Evolutionary conservation across 2,113 vertebrate species (phyloP), one percentile per base, ranked within the genome.

Genomic region (Cariama cristata): DNA sequence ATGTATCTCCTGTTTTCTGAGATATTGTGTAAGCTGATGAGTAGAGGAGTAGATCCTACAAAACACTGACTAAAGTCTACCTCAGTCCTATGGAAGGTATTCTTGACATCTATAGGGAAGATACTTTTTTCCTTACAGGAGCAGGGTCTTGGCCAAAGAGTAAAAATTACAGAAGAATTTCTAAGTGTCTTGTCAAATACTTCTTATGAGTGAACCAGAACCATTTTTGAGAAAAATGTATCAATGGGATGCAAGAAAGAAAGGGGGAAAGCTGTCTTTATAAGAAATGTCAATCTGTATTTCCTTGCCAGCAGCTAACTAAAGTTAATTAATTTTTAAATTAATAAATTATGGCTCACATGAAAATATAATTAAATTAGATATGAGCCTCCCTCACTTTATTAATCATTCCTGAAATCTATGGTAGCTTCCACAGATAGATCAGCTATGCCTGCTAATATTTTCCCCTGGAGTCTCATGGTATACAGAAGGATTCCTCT

Each of bases 261-360:
- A 90, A 64, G 30, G 3, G 12, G 9, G 26, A 76, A 80, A 59
- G 40, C 8, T 1, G 1, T 50, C 71, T 92, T 84, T 81, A 13
- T 45, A 85, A 87, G 56, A 92, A 92, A 74, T 60, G 26, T 9
- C 49, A 50, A 68, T 64, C 79, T 93, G 11, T 49, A 59, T 88
- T 91, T 91, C 53, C 44, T 81, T 68, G 49, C 60, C 60, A 91
- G 74, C 49, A 93, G 69, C 49, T 76, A 83, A 71, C 38, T 76
- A 23, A 79, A 92, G 40, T 87, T 66, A 94, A 93, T 66, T 80
- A 84, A 63, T 80, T 87, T 84, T 76, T n/a, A 84, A 94, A 90
- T 77, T 45, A 88, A 91, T 88, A 88, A 84, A 85, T 68, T 81
- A 63, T 40, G 49, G n/a, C 69, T 93, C 59, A 68, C 58, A 53